A percentile compares a stretch with the other conserved stretches of the same genome.
Evolutionary conservation across 2,888 invertebrate genomes (phyloP).

Genomic region (Limnephilus auricula): DNA sequence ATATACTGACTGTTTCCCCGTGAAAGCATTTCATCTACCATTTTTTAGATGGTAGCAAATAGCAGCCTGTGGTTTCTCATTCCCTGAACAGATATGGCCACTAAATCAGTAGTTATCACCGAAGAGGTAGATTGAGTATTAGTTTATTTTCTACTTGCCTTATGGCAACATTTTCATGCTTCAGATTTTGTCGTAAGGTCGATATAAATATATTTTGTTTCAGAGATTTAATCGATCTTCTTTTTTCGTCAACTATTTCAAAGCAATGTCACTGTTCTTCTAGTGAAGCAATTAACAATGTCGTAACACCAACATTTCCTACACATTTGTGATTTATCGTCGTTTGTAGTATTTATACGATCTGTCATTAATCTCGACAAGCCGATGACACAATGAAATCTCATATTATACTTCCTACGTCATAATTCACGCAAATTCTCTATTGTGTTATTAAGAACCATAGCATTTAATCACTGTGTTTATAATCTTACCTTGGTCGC

Average conservation of each 20-base stretch:
- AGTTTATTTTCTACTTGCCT: too few species aligned
- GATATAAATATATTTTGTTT: background rate
- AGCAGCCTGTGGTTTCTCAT: too few species aligned
- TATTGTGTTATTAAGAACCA: background rate
- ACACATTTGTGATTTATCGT: background rate
- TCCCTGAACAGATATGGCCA: too few species aligned
- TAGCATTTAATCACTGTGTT: background rate
- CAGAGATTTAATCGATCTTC: background rate
- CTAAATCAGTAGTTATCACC: too few species aligned
- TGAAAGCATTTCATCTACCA: too few species aligned
- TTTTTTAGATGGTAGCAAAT: background rate
- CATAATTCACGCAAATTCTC: background rate
- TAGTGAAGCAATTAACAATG: background rate
- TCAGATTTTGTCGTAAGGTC: background rate
- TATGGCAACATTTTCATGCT: too few species aligned
- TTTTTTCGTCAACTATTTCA: background rate
- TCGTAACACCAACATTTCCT: background rate
- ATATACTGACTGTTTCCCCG: too few species aligned
- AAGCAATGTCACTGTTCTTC: background rate
- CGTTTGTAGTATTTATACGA: background rate
- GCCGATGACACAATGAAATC: background rate
- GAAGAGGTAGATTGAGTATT: too few species aligned
- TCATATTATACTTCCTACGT: background rate
- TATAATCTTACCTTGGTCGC: background rate
- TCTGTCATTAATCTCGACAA: background rate